Conservation (phyloP, 2,888 invertebrate species). For the Strigamia maritima region DNA sequence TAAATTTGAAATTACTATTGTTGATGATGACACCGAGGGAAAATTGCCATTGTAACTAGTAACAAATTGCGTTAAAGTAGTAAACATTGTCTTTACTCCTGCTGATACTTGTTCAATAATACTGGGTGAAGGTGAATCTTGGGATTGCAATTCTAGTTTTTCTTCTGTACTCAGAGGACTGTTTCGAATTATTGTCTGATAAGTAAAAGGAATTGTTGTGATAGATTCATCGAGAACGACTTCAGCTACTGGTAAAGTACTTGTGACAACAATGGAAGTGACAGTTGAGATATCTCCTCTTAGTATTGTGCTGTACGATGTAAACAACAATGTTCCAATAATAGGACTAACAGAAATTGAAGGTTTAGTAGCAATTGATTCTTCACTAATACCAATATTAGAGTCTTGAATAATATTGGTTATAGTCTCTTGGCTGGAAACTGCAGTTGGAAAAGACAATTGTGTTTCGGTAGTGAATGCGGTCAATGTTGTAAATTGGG, state of each 20-base stretch:
- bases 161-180: background rate
- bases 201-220: background rate
- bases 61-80: constrained; percentile 74
- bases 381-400: background rate
- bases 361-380: background rate
- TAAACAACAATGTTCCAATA: background rate
- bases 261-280: constrained; percentile 12
- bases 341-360: background rate
- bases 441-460: constrained; percentile 1
- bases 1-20: constrained; percentile 62
- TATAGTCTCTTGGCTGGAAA: constrained; percentile 6
- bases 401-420: constrained; percentile 8
- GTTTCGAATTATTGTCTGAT: background rate
- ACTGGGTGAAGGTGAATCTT: background rate
- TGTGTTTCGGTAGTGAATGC: background rate
- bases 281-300: constrained; percentile 26
- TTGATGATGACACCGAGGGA: constrained; percentile 58
- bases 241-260: background rate
- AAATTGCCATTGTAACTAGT: constrained; percentile 71
- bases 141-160: background rate
- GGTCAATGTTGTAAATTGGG: constrained; percentile 7
- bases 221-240: background rate
- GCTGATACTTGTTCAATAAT: background rate
- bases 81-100: constrained; percentile 64
- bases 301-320: constrained; percentile 34